phyloP scores from a whole-genome alignment of 2,888 invertebrate species.

The Ochropacha duplaris region DNA sequence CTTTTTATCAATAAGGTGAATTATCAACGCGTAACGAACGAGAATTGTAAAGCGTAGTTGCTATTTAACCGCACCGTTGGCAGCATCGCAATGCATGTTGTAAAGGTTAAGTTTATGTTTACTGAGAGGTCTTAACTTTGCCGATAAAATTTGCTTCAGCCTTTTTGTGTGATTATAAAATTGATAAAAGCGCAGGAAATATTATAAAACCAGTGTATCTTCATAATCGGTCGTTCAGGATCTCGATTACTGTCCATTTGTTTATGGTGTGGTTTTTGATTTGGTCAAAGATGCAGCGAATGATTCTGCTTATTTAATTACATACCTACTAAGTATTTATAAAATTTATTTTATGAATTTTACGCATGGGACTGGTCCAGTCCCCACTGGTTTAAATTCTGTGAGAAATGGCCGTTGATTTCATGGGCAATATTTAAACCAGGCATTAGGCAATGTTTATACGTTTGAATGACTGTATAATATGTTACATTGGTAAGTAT shows the following conservation, averaged over 20 bases:
- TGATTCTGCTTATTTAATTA: not conserved
- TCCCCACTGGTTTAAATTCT: too few species aligned
- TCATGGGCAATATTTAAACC: too few species aligned
- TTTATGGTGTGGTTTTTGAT: slow-evolving; percentile 4
- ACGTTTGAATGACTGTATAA: too few species aligned
- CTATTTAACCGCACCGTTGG: slow-evolving; percentile 23
- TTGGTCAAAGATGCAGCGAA: slow-evolving; percentile 7
- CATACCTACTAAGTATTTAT: not conserved
- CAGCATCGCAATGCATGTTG: slow-evolving; percentile 23
- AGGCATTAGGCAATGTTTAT: too few species aligned
- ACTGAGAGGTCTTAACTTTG: slow-evolving; percentile 53
- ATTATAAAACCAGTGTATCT: slow-evolving; percentile 9
- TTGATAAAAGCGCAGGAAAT: slow-evolving; percentile 44
- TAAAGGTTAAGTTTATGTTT: slow-evolving; percentile 54
- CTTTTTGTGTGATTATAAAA: slow-evolving; percentile 41
- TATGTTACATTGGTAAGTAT: not conserved
- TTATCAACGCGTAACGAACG: slow-evolving; percentile 21
- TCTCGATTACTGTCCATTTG: not conserved
- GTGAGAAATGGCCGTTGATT: too few species aligned
- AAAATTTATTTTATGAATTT: too few species aligned
- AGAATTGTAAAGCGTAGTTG: slow-evolving; percentile 48
- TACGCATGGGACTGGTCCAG: too few species aligned
- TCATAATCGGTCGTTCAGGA: not conserved
- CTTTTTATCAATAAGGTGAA: slow-evolving; percentile 27
- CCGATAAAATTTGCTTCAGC: slow-evolving; percentile 37